A percentile compares a stretch with the other conserved stretches of the same genome.
phyloP scores from a whole-genome alignment of 2,888 invertebrate genomes.

The Sarcophaga rosellei region DNA sequence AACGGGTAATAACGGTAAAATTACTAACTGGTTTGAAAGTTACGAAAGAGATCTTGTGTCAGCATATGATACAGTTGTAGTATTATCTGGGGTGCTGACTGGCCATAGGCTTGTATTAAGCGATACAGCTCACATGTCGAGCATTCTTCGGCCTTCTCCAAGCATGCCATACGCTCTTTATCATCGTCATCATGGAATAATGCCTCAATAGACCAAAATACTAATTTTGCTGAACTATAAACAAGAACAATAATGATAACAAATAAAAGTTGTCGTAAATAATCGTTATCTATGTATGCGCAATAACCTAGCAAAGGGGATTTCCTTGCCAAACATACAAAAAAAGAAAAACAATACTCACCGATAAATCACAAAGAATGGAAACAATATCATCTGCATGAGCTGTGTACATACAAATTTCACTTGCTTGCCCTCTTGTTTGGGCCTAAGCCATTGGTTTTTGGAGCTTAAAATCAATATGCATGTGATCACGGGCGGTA shows the following conservation, averaged over 20 bases:
- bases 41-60: slow-evolving; percentile 82
- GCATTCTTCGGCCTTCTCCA: slow-evolving; percentile 84
- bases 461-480: slow-evolving; percentile 84
- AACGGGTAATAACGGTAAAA: background rate
- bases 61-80: slow-evolving; percentile 86
- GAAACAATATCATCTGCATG: slow-evolving; percentile 75
- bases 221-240: slow-evolving; percentile 85
- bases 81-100: slow-evolving; percentile 88
- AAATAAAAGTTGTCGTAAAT: background rate
- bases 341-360: slow-evolving; percentile 61
- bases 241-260: background rate
- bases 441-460: slow-evolving; percentile 83
- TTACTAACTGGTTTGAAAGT: slow-evolving; percentile 85
- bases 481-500: slow-evolving; percentile 84
- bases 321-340: background rate
- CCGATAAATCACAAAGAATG: slow-evolving; percentile 84
- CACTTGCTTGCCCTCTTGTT: slow-evolving; percentile 70
- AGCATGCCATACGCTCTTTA: slow-evolving; percentile 84
- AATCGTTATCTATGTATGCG: background rate
- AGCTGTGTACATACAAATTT: slow-evolving; percentile 73
- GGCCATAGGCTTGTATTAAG: slow-evolving; percentile 89
- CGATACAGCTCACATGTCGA: slow-evolving; percentile 89
- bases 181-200: slow-evolving; percentile 84
- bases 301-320: too few species aligned
- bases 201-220: slow-evolving; percentile 90